Base-by-base conservation (phyloP, 2,888 invertebrate species). In the Napeogenes inachia region DNA sequence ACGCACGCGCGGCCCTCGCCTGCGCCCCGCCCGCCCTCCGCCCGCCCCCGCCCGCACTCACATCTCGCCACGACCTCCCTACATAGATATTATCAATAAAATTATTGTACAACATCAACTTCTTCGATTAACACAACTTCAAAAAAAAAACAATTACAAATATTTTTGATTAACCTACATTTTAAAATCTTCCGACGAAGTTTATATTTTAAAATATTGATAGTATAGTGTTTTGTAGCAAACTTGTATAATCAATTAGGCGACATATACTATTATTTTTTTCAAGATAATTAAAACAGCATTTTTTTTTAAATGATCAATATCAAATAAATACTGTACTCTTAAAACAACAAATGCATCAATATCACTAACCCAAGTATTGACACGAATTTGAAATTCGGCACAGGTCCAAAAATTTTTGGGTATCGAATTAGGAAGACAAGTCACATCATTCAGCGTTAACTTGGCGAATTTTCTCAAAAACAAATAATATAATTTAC, bases 51-150 rank as follows among this genome's bases (percentile, higher is more conserved):
- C 78, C 81, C 80, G 78, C 79, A 80, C 83, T 85, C 82, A 81
- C 87, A 87, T 86, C 87, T 87, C 81, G 21, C 21, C 81, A 82
- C 85, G 81, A 81, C 80, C 82, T 83, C 83, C 85, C 84, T 81
- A 50, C 50, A 50, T 82, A 64, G 85, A 89, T 89, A 88, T 89
- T 88, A 89, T 89, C 89, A 89, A 89, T 89, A 89, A 87, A 88
- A 87, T 87, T 85, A 89, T 87, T 86, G 82, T 84, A 84, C 82
- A 72, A 81, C 80, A 84, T 78, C 73, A 84, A 85, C 81, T 84
- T 79, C 73, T 79, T 81, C 73, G 77, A 78, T 77, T 79, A 71
- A 77, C 76, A 75, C 75, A 81, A 74, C 75, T 73, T 79, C 80
- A 80, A 82, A 80, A 78, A 54, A 50, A 46, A 46, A 32, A 45